phyloP scores from a whole-genome alignment of 2,888 invertebrate species.

The Drosophila tanythrix region DNA sequence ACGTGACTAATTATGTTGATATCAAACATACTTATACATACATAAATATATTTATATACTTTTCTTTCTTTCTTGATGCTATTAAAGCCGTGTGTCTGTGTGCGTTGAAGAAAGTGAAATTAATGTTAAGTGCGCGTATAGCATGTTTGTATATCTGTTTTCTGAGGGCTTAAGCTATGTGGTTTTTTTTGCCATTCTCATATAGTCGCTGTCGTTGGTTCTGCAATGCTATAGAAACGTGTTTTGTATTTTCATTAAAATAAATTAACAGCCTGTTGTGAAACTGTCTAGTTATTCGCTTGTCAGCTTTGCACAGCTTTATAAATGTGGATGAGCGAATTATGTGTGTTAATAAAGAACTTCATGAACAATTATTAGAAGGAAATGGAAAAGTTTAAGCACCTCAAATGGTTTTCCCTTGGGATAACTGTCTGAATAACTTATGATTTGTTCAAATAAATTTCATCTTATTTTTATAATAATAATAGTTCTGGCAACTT shows the following conservation, averaged over 20 bases:
- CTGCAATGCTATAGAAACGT: slow-evolving; percentile 44
- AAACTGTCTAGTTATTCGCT: slow-evolving; percentile 23
- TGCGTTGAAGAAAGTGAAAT: slow-evolving; percentile 76
- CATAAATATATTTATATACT: slow-evolving; percentile 23
- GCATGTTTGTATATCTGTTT: slow-evolving; percentile 46
- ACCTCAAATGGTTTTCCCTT: not conserved
- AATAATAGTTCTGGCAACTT: not conserved
- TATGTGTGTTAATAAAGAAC: not conserved
- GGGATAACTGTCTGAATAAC: not conserved
- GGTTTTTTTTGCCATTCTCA: not conserved
- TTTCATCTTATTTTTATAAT: not conserved
- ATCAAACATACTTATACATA: slow-evolving; percentile 60
- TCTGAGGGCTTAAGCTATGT: slow-evolving; percentile 33
- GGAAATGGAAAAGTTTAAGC: not conserved
- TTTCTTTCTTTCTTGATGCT: slow-evolving; percentile 9
- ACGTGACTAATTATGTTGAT: slow-evolving; percentile 80
- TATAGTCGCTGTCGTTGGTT: slow-evolving; percentile 14
- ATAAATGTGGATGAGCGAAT: not conserved
- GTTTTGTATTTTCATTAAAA: slow-evolving; percentile 59
- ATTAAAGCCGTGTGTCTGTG: slow-evolving; percentile 31
- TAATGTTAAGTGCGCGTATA: slow-evolving; percentile 71
- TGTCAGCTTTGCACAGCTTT: not conserved
- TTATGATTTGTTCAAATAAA: not conserved
- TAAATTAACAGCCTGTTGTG: slow-evolving; percentile 54
- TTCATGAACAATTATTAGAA: not conserved